Evolutionary conservation across 2,113 vertebrate species (phyloP).

Genomic region (Oncorhynchus keta): DNA sequence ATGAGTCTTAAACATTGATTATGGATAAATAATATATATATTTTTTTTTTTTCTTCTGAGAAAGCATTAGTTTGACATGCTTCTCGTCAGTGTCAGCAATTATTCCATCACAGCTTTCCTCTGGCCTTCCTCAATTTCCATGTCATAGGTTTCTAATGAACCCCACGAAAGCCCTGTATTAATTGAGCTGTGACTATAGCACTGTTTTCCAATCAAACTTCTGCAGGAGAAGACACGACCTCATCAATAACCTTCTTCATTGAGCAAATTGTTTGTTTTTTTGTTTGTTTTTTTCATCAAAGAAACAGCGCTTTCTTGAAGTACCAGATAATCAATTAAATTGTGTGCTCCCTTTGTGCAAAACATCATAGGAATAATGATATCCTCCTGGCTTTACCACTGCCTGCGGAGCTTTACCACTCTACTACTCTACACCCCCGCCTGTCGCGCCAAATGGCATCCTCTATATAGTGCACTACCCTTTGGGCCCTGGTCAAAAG

Average conservation of each 20-base stretch:
- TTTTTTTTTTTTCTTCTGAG: not conserved
- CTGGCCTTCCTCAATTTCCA: not conserved
- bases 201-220: not conserved
- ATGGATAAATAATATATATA: not conserved
- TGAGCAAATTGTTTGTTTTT: not conserved
- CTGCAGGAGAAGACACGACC: not conserved
- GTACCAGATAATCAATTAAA: not conserved
- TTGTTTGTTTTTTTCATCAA: not conserved
- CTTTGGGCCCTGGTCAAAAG: too few species aligned
- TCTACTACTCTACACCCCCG: too few species aligned
- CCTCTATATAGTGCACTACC: too few species aligned
- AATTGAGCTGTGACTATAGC: not conserved
- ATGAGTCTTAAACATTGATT: not conserved
- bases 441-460: too few species aligned
- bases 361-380: constrained; percentile 22
- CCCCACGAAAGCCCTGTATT: not conserved
- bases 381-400: not conserved
- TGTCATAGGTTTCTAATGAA: not conserved
- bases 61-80: not conserved
- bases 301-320: not conserved
- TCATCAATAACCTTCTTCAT: not conserved
- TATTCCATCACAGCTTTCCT: not conserved
- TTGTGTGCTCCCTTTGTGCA: not conserved
- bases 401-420: not conserved
- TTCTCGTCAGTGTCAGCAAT: not conserved